A percentile compares a stretch with the other conserved stretches of the same genome.
phyloP scores from a whole-genome alignment of 1,140 invertebrate genomes.

The Drosophila mayri region DNA sequence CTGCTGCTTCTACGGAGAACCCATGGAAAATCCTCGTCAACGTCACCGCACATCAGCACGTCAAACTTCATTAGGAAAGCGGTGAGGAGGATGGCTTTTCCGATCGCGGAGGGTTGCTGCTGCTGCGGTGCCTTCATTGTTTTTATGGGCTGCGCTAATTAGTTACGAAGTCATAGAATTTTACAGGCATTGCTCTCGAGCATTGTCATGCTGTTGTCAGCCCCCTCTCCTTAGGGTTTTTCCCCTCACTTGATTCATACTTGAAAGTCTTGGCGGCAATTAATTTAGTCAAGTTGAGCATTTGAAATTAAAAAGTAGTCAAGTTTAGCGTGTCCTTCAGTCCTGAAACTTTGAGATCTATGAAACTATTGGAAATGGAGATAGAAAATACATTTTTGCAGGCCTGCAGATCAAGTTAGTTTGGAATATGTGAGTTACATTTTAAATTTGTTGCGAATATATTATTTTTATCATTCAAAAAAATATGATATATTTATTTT shows the following conservation, averaged over 20 bases:
- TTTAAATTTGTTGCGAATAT: too few species aligned
- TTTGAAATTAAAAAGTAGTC: background rate
- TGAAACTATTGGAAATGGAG: too few species aligned
- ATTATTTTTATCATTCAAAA: too few species aligned
- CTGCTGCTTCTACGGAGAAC: slow-evolving; percentile 8
- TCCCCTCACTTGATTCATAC: slow-evolving; percentile 33
- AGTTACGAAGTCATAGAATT: slow-evolving; percentile 84
- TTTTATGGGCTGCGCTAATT: slow-evolving; percentile 84
- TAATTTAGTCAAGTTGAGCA: background rate
- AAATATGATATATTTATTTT: too few species aligned
- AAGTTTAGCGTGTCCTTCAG: too few species aligned
- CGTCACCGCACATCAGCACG: slow-evolving; percentile 68
- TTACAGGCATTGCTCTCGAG: slow-evolving; percentile 74
- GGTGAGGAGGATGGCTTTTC: slow-evolving; percentile 32
- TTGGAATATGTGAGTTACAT: too few species aligned
- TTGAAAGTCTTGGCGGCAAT: background rate
- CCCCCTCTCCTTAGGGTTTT: background rate
- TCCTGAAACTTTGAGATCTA: too few species aligned
- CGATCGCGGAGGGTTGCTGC: slow-evolving; percentile 26
- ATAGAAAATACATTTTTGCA: too few species aligned
- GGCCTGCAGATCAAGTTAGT: too few species aligned
- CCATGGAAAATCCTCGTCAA: slow-evolving; percentile 36
- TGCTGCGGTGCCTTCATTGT: slow-evolving; percentile 70
- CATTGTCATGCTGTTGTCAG: slow-evolving; percentile 65
- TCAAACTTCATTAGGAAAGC: slow-evolving; percentile 78